Evolutionary conservation across 2,888 invertebrate genomes (phyloP), one percentile per base, ranked within the genome.

Genomic region (Agonopterix arenella): DNA sequence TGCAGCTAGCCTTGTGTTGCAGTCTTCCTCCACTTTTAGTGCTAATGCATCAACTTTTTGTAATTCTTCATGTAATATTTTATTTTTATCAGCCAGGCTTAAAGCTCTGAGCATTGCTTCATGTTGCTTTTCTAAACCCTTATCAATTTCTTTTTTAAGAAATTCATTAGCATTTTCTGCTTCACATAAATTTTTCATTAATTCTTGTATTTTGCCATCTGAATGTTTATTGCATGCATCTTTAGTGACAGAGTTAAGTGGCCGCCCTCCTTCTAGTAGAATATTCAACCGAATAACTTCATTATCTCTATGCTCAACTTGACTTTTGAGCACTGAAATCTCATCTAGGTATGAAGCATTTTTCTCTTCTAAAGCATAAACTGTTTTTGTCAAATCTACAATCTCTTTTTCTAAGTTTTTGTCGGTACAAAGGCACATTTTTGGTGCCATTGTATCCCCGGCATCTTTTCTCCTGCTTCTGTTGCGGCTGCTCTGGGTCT

Each of bases 21-120:
- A 95, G 67, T 95, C 94, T 40, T 93, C 91, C 82, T 96, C 95
- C 9, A 95, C 93, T 56, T 91, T 92, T 52, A 95, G 75, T 2
- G 95, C 95, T 56, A 94, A 90, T 58, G 91, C 90, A 70, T 95
- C 95, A 46, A 95, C 91, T 68, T 94, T 94, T 57, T 91, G 90
- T 56, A 95, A 68, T 73, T 95, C 94, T 52, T 92, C 91, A 74
- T 95, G 93, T 47, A 96, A 73, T 51, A 84, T 84, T 68, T 92
- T 92, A 65, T 95, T 95, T 61, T 92, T 90, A 58, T 94, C 93
- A n/a, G 94, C 94, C 48, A 95, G 86, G 64, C 89, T 89, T 44
- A 95, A 79, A 4, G 95, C 95, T 58, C 93, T 84, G 44, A 93
- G 86, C 95, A 95, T 95, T 4, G 95, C 96, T 71, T 95, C 95